phyloP scores from a whole-genome alignment of 2,113 vertebrate genomes.

The Panthera leo region DNA sequence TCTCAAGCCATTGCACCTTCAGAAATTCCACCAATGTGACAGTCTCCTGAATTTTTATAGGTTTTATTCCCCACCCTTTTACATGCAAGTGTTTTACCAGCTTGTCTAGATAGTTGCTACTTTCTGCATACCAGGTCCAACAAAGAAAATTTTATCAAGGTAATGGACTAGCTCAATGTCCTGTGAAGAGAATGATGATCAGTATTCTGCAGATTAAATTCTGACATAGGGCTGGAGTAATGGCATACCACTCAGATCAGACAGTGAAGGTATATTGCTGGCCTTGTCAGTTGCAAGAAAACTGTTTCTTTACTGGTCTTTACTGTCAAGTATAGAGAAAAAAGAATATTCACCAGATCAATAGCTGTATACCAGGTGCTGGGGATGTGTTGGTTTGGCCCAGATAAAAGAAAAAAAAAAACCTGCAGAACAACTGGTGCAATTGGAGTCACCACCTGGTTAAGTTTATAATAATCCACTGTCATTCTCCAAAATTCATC shows the following conservation, averaged over 20 bases:
- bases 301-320: not conserved
- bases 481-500: not conserved
- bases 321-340: not conserved
- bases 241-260: not conserved
- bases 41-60: not conserved
- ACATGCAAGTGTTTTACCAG: not conserved
- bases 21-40: not conserved
- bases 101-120: not conserved
- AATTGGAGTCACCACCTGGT: not conserved
- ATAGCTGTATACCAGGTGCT: not conserved
- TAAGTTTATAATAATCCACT: not conserved
- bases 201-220: not conserved
- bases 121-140: not conserved
- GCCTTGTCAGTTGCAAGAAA: not conserved
- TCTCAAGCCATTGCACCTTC: not conserved
- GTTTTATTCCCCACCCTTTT: not conserved
- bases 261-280: not conserved
- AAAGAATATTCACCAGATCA: not conserved
- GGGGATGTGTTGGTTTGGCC: not conserved
- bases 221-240: not conserved
- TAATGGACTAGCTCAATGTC: not conserved
- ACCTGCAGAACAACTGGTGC: not conserved
- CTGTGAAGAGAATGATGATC: not conserved
- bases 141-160: not conserved
- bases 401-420: not conserved